Conservation (phyloP, 2,888 invertebrate species). For the Eupithecia tripunctaria region DNA sequence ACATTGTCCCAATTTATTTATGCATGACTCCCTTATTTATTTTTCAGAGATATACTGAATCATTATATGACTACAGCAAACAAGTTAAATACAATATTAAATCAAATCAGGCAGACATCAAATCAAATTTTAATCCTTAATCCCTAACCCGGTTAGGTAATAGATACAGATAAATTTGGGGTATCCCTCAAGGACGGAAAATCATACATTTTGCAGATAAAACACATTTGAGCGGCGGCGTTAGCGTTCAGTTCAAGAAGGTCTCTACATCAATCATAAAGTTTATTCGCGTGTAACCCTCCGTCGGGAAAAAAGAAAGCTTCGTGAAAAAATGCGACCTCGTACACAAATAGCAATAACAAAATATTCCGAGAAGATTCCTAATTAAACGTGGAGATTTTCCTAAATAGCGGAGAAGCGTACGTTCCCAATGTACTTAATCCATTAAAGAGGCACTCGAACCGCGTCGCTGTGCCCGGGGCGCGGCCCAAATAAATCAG, state of each 20-base stretch:
- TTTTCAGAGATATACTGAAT: not conserved
- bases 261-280: slow-evolving; percentile 44
- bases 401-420: slow-evolving; percentile 24
- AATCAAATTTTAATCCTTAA: not conserved
- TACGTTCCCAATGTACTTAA: slow-evolving; percentile 33
- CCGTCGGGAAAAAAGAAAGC: slow-evolving; percentile 12
- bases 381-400: slow-evolving; percentile 30
- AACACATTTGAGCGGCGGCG: slow-evolving; percentile 31
- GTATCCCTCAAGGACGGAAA: slow-evolving; percentile 20
- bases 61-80: not conserved
- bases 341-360: slow-evolving; percentile 9
- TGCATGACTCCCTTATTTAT: not conserved
- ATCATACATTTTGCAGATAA: slow-evolving; percentile 34
- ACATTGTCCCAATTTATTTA: slow-evolving; percentile 15
- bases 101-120: not conserved
- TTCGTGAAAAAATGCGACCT: slow-evolving; percentile 39
- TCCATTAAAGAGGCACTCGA: slow-evolving; percentile 33
- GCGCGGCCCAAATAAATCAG: slow-evolving; percentile 43
- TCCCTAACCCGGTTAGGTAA: slow-evolving; percentile 4
- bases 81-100: not conserved
- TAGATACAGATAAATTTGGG: slow-evolving; percentile 17
- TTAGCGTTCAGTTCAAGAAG: slow-evolving; percentile 37
- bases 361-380: slow-evolving; percentile 17
- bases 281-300: slow-evolving; percentile 43
- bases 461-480: slow-evolving; percentile 42